Evolutionary conservation across 2,888 invertebrate genomes (phyloP).

Genomic region (Eupithecia tripunctaria): DNA sequence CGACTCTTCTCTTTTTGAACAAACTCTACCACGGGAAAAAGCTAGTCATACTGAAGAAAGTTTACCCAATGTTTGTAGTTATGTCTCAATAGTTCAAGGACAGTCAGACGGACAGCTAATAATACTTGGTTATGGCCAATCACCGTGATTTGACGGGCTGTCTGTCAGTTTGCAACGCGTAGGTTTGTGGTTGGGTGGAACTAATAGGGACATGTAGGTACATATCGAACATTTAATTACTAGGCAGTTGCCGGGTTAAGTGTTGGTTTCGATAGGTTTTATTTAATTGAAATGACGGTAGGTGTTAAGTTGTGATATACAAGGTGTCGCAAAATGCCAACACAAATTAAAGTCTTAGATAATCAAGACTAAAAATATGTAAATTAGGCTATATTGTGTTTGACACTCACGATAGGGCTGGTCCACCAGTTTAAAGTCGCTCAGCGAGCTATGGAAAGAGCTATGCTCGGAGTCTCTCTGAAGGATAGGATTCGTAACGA

Average conservation of each 20-base stretch:
- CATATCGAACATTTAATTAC: slow-evolving; percentile 47
- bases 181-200: slow-evolving; percentile 35
- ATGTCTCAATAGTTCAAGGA: slow-evolving; percentile 58
- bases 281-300: slow-evolving; percentile 3
- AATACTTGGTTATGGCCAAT: slow-evolving; percentile 46
- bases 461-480: no score
- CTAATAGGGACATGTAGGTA: slow-evolving; percentile 25
- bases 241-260: slow-evolving; percentile 31
- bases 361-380: background rate
- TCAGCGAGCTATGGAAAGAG: no score
- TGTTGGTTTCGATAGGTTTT: background rate
- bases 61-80: slow-evolving; percentile 38
- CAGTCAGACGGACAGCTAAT: slow-evolving; percentile 35
- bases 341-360: background rate
- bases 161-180: slow-evolving; percentile 47
- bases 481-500: no score
- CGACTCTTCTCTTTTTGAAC: no score
- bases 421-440: no score
- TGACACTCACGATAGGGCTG: no score
- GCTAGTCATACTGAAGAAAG: slow-evolving; percentile 28
- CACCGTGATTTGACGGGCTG: slow-evolving; percentile 43
- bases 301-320: background rate
- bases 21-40: background rate
- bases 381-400: no score
- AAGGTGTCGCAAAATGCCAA: background rate